Evolutionary conservation across 2,797 vertebrate species (phyloP).

Genomic region (Notolepis coatsorum): DNA sequence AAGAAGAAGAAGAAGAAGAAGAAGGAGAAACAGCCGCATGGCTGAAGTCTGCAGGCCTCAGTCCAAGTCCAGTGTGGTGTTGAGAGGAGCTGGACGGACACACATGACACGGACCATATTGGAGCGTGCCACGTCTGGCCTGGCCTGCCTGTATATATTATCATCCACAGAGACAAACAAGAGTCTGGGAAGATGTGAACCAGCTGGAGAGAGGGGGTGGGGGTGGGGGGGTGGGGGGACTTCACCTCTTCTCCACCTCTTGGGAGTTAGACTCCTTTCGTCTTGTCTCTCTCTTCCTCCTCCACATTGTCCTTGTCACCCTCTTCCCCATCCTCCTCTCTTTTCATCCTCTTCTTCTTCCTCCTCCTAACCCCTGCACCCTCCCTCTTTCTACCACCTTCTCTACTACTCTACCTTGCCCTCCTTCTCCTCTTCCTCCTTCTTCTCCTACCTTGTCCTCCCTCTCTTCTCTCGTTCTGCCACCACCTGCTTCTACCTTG

Average conservation of each 20-base stretch:
- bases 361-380: neutral
- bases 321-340: neutral
- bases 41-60: neutral
- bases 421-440: neutral
- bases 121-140: conserved; percentile 43
- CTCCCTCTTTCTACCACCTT: neutral
- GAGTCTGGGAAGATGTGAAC: conserved; percentile 35
- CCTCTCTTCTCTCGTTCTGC: neutral
- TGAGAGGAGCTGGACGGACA: conserved; percentile 30
- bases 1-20: too few species aligned
- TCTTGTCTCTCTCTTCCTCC: conserved; percentile 1
- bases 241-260: too few species aligned
- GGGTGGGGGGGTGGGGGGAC: too few species aligned
- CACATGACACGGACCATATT: neutral
- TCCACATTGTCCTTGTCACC: neutral
- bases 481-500: neutral
- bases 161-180: conserved; percentile 42
- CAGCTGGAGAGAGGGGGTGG: conserved; percentile 63
- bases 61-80: conserved; percentile 45
- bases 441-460: neutral
- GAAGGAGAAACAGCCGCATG: conserved; percentile 30
- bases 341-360: neutral
- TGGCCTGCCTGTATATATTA: conserved; percentile 22
- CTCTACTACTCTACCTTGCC: too few species aligned
- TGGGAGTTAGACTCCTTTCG: too few species aligned